phyloP scores from a whole-genome alignment of 2,797 vertebrate species.

The Acomys russatus region DNA sequence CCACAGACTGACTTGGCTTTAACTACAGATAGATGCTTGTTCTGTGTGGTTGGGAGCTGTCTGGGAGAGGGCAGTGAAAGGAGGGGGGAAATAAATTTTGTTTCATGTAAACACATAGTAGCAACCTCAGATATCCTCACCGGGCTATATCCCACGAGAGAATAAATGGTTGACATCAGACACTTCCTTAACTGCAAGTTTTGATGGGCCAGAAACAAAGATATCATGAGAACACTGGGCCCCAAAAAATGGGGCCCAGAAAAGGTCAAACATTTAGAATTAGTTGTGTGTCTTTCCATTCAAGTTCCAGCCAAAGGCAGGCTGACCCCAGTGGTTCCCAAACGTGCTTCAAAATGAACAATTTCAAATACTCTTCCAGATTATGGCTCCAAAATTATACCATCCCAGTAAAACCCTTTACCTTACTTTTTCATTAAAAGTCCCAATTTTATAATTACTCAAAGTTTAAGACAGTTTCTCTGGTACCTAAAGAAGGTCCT shows the following conservation, averaged over 20 bases:
- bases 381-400: slow-evolving; percentile 17
- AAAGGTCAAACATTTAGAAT: neutral
- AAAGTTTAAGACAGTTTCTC: slow-evolving; percentile 18
- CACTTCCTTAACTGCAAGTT: slow-evolving; percentile 49
- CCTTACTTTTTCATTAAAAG: slow-evolving; percentile 14
- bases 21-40: slow-evolving; percentile 55
- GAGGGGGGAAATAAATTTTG: slow-evolving; percentile 13
- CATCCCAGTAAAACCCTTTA: slow-evolving; percentile 27
- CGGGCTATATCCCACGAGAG: neutral
- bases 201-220: slow-evolving; percentile 33
- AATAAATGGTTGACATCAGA: slow-evolving; percentile 36
- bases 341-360: slow-evolving; percentile 58
- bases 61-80: neutral
- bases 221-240: neutral
- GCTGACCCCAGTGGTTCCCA: neutral
- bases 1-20: slow-evolving; percentile 44
- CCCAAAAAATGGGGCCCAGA: neutral
- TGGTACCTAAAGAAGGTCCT: neutral
- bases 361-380: neutral
- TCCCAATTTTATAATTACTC: slow-evolving; percentile 30
- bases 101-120: slow-evolving; percentile 46
- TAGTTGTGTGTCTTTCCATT: neutral
- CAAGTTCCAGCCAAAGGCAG: neutral
- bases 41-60: neutral
- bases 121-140: neutral